Evolutionary conservation across 2,888 invertebrate species (phyloP), one percentile per base, ranked within the genome.

Genomic region (Hyposoter didymator): DNA sequence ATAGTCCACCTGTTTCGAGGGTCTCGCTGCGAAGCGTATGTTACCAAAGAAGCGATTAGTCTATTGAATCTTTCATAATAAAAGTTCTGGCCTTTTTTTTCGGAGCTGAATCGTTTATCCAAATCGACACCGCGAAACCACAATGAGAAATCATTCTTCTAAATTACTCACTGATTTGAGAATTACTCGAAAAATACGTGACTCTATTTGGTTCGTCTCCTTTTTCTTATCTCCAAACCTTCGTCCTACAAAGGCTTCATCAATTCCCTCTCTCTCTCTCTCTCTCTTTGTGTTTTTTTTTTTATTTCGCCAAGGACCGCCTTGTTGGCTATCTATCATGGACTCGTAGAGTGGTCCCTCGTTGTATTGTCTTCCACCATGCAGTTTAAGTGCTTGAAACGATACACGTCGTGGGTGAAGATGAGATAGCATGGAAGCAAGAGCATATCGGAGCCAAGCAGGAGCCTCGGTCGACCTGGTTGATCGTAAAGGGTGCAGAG

Each of bases 331-430:
- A 64, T 52, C 39, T 66, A 49, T 55, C 81, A 69, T 43, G 66
- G 81, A 17, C 66, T n/a, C n/a, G n/a, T 81, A n/a, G 32, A 73
- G 81, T 84, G 75, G 39, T 74, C 39, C n/a, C 76, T 74, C 67
- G n/a, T 12, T 32, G 69, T 74, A 79, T 84, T 79, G 84, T 84
- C 74, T 84, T 74, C 12, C 19, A 43, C 59, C 28, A 17, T 84
- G 35, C 43, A 74, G 62, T 79, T 75, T 79, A 64, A 84, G 79
- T 75, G 49, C 79, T 79, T 64, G 69, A 78, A 59, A 67, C 66
- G 78, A 67, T 74, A 52, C 74, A 74, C 49, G n/a, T 59, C 62
- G 43, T 69, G 35, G 45, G 73, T 43, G 83, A 74, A 39, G 69
- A 74, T 62, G 66, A 67, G 64, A 67, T 49, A 59, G 39, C 19